Evolutionary conservation across 2,113 vertebrate genomes (phyloP), one percentile per base, ranked within the genome.

Genomic region (Siphamia tubifer): DNA sequence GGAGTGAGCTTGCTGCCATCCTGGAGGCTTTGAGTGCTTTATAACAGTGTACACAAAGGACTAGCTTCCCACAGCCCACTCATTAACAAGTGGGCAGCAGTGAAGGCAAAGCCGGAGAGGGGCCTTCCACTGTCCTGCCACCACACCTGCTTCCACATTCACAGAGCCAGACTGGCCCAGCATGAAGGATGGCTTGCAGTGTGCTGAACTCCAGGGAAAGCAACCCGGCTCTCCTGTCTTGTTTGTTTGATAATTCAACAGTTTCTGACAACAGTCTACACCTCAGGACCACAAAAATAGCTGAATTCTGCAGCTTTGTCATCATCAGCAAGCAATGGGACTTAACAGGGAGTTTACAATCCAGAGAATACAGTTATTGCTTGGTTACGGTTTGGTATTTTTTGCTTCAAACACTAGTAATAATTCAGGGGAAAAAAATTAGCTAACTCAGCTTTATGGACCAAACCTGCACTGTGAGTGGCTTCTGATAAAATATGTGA

Each of bases 1-100:
- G 80, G 84, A 91, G 82, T 84, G 88, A 92, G 90, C 89, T 84
- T 71, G 84, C 91, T 92, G 91, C 91, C 92, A 92, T 88, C 80
- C 74, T 83, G 81, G 48, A 87, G 81, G 82, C 85, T 80, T 80
- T 73, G 63, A 88, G 89, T 92, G 91, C 91, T 92, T 92, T 89
- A 91, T 92, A 88, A 91, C 90, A 40, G 60, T 10, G 70, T 77
- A 85, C 87, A 90, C 89, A 82, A 57, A 92, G 91, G 88, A 90
- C 69, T 40, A 23, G 78, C 76, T 72, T 81, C 79, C 74, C 75
- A 64, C 82, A 83, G 73, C 81, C 74, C 64, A 24, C 82, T 91
- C 90, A 89, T 92, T 92, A 92, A 80, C 88, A 76, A 86, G 84
- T 89, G 87, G 86, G 85, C 87, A 84, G 77, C 40, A 39, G 79